Evolutionary conservation across 1,140 invertebrate species (phyloP), one percentile per base, ranked within the genome.

Genomic region (Carcinoscorpius rotundicauda): DNA sequence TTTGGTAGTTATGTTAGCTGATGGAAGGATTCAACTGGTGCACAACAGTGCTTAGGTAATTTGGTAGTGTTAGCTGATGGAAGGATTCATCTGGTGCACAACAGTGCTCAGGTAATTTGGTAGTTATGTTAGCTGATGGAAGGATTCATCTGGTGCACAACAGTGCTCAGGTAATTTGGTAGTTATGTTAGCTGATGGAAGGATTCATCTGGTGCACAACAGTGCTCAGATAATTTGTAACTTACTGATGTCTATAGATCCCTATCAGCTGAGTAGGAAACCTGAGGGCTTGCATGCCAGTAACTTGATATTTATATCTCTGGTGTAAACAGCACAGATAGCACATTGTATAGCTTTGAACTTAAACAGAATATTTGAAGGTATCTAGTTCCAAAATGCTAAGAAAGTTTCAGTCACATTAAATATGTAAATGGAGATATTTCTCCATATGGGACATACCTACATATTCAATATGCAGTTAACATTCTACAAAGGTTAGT

Each of bases 11-110:
- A 89, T 89, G 0, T 80, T 95, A 73, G 82, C 84, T 51, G 93
- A 98, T 78, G 94, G 94, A 57, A 78, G 91, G 60, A 85, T 98
- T 56, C 92, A 97, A 76, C 79, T 98, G 48, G 82, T 94, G 10
- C 93, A 97, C 74, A 77, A 79, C 49, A 73, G 78, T 5, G 73
- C 78, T 8, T 76, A 78, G 69, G 80, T 82, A 72, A 73, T 29
- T 29, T 29, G 29, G 86, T 97, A 67, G 81, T 89, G 0, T 80
- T 94, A 73, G 82, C 84, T 51, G 92, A 97, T 78, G 94, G 94
- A 58, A 78, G 91, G 59, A 84, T 97, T 53, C 91, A 96, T 76
- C 79, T 98, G 48, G 81, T 94, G 9, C 93, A 97, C 74, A 76
- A 78, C 8, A 73, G 78, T 8, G 73, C 77, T 9, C 29, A 93